These are phyloP conservation scores for Leptatherina wallacei DNA, from an alignment of 2,797 vertebrate genomes.

Conservation along the genomic window DNA sequence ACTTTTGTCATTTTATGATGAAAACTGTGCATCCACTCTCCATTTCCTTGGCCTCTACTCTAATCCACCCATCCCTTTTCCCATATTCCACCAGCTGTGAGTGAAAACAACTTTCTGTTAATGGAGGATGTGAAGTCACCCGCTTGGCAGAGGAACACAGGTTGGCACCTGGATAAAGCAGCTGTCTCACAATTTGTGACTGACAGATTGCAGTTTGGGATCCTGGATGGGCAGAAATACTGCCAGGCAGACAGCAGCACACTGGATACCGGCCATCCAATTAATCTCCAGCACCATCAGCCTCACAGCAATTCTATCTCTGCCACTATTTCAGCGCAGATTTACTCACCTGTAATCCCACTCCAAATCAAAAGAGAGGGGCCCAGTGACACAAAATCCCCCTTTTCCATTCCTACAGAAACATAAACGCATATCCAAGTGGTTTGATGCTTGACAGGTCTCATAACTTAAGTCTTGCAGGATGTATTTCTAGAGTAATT, in stretches of 20 bases:
- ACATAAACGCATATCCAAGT: slow-evolving; percentile 17
- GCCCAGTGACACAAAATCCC: slow-evolving; percentile 25
- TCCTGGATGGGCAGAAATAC: slow-evolving; percentile 42
- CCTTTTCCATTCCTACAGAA: slow-evolving; percentile 40
- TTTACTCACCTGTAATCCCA: slow-evolving; percentile 63
- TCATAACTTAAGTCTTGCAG: slow-evolving; percentile 40
- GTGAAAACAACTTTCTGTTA: slow-evolving; percentile 65
- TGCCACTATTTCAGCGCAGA: slow-evolving; percentile 16
- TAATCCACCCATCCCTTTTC: slow-evolving; percentile 32
- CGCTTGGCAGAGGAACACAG: slow-evolving; percentile 62
- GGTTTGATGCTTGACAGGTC: slow-evolving; percentile 38
- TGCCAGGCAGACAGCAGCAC: slow-evolving; percentile 39
- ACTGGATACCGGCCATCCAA: slow-evolving; percentile 64
- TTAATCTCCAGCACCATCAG: slow-evolving; percentile 68
- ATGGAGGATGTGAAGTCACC: slow-evolving; percentile 74
- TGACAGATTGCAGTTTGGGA: slow-evolving; percentile 68
- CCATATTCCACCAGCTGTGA: slow-evolving; percentile 43
- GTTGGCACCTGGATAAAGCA: slow-evolving; percentile 71
- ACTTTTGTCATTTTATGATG: background rate
- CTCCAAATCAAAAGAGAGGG: slow-evolving; percentile 24
- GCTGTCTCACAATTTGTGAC: slow-evolving; percentile 66
- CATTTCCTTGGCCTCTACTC: slow-evolving; percentile 29
- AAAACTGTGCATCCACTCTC: slow-evolving; percentile 6
- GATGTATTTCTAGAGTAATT: slow-evolving; percentile 55
- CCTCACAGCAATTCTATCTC: slow-evolving; percentile 43